Evolutionary conservation across 2,797 vertebrate genomes (phyloP).

Genomic region (Urophycis tenuis): DNA sequence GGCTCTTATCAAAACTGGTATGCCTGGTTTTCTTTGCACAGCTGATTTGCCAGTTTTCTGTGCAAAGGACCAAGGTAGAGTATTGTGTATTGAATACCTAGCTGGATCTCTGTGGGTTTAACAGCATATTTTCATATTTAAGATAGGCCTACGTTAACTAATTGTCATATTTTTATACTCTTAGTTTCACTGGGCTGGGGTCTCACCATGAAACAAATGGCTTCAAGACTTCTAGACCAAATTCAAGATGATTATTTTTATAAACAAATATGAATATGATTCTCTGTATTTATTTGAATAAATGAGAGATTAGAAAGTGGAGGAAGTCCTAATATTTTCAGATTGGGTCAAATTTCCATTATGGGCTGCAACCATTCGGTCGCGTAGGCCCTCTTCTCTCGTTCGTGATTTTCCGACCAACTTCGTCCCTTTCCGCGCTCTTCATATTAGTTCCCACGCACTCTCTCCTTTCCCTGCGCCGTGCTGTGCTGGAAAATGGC

Average conservation of each 20-base stretch:
- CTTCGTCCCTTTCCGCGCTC: conserved; percentile 58
- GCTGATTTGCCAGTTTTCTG: conserved; percentile 49
- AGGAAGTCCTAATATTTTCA: background rate
- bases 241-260: background rate
- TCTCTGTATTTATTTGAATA: too few species aligned
- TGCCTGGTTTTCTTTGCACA: conserved; percentile 49
- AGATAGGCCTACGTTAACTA: too few species aligned
- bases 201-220: background rate
- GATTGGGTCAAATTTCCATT: conserved; percentile 15
- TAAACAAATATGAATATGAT: background rate
- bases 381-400: conserved; percentile 24
- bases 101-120: background rate
- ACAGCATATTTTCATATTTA: background rate
- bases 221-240: background rate
- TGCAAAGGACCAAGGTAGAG: conserved; percentile 38
- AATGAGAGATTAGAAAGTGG: background rate
- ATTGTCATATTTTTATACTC: background rate
- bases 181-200: background rate
- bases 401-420: conserved; percentile 56
- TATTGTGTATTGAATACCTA: conserved; percentile 5
- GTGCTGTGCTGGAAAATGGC: conserved; percentile 74
- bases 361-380: conserved; percentile 14
- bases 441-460: conserved; percentile 62
- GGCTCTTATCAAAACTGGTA: conserved; percentile 45
- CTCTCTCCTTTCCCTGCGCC: conserved; percentile 42